Conservation (phyloP, 2,888 invertebrate genomes). For the Clivina fossor region DNA sequence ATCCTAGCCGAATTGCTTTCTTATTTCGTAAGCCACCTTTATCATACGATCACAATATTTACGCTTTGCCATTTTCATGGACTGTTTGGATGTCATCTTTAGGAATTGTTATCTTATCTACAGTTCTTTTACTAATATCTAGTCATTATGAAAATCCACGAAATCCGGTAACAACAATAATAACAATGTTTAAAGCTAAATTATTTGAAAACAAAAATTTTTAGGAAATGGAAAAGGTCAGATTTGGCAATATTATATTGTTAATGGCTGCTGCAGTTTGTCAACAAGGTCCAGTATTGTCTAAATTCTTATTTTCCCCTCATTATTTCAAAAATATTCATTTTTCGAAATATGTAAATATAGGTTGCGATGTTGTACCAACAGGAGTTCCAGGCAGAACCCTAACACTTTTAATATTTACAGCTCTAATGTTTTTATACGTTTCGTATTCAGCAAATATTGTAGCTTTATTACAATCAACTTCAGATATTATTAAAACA, state of each 20-base stretch:
- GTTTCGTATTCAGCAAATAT: conserved; percentile 38
- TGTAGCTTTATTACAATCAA: conserved; percentile 30
- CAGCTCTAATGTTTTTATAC: conserved; percentile 36
- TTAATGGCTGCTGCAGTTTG: conserved; percentile 63
- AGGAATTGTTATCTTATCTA: conserved; percentile 3
- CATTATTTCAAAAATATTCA: not conserved
- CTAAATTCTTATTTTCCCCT: not conserved
- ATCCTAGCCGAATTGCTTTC: conserved; percentile 15
- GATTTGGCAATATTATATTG: conserved; percentile 56
- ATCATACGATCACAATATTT: conserved; percentile 27
- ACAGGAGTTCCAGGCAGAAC: conserved; percentile 23
- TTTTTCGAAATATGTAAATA: conserved; percentile 7
- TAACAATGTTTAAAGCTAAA: conserved; percentile 14
- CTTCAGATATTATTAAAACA: conserved; percentile 25
- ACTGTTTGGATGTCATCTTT: conserved; percentile 25
- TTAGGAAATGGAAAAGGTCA: conserved; percentile 47
- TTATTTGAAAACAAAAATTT: conserved; percentile 15
- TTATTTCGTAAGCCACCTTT: conserved; percentile 26
- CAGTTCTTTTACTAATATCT: conserved; percentile 10
- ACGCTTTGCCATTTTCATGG: conserved; percentile 16
- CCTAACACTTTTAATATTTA: conserved; percentile 18
- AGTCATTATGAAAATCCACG: conserved; percentile 22
- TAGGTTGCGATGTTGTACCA: conserved; percentile 21
- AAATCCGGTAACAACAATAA: conserved; percentile 14
- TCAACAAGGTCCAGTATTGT: conserved; percentile 64